A percentile compares a stretch with the other conserved stretches of the same genome.
Evolutionary conservation across 2,888 invertebrate species (phyloP).

Genomic region (Pristionchus exspectatus): DNA sequence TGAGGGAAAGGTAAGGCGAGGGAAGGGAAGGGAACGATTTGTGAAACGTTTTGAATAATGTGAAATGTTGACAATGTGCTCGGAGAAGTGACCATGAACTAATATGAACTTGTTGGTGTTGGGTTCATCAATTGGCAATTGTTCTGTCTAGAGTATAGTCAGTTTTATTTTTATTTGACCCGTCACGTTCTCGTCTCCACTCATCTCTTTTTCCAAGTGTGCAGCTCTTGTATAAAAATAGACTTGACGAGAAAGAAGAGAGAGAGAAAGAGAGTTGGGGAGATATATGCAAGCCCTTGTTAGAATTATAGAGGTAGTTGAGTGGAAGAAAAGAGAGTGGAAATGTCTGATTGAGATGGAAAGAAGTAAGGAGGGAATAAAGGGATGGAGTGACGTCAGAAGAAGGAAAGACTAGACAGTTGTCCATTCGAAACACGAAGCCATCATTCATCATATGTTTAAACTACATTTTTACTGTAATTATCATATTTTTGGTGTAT

Average conservation of each 20-base stretch:
- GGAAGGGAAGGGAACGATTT: not conserved
- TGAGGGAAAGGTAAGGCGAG: constrained; percentile 64
- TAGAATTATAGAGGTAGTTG: not conserved
- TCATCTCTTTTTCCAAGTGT: not conserved
- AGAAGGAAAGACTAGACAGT: constrained; percentile 1
- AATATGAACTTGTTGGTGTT: no score
- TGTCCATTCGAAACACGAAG: not conserved
- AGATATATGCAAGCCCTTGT: not conserved
- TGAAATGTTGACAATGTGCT: no score
- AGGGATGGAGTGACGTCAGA: not conserved
- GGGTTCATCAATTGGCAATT: no score
- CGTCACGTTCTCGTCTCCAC: not conserved
- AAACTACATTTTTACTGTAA: not conserved
- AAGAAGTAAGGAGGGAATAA: not conserved
- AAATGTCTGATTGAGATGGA: not conserved
- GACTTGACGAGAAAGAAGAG: not conserved
- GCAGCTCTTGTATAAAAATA: not conserved
- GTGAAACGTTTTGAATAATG: not conserved
- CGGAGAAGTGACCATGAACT: no score
- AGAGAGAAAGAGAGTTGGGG: not conserved
- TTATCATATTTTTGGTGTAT: not conserved
- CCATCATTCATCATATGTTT: not conserved
- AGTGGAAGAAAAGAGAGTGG: constrained; percentile 1
- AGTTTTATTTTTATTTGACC: not conserved
- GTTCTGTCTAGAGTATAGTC: no score